A percentile compares a stretch with the other conserved stretches of the same genome.
These are phyloP conservation scores for Biston betularia DNA, from an alignment of 2,888 invertebrate genomes.

Conservation along the genomic window DNA sequence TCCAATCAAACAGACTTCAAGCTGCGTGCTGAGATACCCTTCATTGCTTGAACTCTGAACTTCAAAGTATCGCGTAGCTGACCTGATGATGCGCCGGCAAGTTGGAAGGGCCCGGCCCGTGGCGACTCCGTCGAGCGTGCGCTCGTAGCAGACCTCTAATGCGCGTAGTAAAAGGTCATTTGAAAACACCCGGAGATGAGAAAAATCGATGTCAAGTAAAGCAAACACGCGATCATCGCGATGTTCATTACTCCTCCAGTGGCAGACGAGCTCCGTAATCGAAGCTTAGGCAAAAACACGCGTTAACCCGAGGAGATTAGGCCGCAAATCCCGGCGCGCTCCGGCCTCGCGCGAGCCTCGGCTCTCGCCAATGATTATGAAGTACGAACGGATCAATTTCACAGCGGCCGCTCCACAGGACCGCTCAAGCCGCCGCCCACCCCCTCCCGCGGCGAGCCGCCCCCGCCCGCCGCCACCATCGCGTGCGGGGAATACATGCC, in stretches of 20 bases:
- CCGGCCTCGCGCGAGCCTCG: conserved; percentile 44
- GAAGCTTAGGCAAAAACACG: neutral
- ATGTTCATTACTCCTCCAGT: conserved; percentile 5
- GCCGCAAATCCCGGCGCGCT: conserved; percentile 1
- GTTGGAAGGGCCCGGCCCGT: no score
- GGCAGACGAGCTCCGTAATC: neutral
- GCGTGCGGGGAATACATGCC: conserved; percentile 43
- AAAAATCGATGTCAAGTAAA: neutral
- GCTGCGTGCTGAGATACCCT: no score
- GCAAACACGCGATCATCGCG: neutral
- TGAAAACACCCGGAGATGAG: no score
- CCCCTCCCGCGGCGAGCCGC: conserved; percentile 35
- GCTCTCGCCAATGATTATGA: conserved; percentile 70
- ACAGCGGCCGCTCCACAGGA: conserved; percentile 57
- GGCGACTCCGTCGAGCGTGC: no score
- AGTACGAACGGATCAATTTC: conserved; percentile 76
- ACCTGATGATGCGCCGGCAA: no score
- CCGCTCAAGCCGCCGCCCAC: conserved; percentile 54
- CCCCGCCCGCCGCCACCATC: conserved; percentile 28
- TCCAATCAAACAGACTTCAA: no score
- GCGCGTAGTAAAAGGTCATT: no score
- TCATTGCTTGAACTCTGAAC: no score
- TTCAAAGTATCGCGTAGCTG: no score
- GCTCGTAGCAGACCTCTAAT: no score
- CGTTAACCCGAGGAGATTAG: conserved; percentile 2